phyloP scores from a whole-genome alignment of 2,797 vertebrate genomes.

The Sandelia bainsii region DNA sequence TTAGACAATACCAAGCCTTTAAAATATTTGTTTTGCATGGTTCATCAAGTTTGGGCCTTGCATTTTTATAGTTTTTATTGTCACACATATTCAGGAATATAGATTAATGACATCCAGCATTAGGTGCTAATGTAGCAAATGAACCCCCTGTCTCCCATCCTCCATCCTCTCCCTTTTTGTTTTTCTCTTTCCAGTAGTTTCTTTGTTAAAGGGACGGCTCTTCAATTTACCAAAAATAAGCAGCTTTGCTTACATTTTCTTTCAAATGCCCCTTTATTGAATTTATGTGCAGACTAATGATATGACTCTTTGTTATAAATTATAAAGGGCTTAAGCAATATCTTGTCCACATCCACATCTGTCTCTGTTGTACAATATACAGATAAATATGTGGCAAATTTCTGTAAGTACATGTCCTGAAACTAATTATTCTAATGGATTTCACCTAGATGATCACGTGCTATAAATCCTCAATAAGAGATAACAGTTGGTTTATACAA shows the following conservation, averaged over 20 bases:
- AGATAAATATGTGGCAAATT: slow-evolving; percentile 10
- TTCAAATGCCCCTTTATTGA: neutral
- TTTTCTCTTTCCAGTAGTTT: slow-evolving; percentile 4
- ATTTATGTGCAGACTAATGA: neutral
- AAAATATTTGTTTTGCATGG: slow-evolving; percentile 12
- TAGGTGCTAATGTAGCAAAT: slow-evolving; percentile 1
- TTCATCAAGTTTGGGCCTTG: slow-evolving; percentile 19
- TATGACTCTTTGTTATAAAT: neutral
- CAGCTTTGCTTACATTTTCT: neutral
- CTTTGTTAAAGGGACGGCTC: neutral
- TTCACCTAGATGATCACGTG: neutral
- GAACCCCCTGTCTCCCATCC: neutral
- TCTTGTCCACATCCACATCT: slow-evolving; percentile 2
- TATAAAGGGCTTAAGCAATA: neutral
- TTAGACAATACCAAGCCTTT: slow-evolving; percentile 22
- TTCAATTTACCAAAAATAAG: neutral
- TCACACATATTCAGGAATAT: slow-evolving; percentile 19
- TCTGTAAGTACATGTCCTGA: slow-evolving; percentile 3
- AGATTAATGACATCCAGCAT: slow-evolving; percentile 29
- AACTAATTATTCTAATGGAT: slow-evolving; percentile 25
- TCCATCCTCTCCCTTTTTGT: neutral
- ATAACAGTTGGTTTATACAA: neutral
- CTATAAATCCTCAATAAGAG: neutral
- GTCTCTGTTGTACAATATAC: slow-evolving; percentile 1
- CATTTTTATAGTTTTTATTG: slow-evolving; percentile 14